Evolutionary conservation across 2,888 invertebrate genomes (phyloP), one percentile per base, ranked within the genome.

Genomic region (Platypus cylindrus): DNA sequence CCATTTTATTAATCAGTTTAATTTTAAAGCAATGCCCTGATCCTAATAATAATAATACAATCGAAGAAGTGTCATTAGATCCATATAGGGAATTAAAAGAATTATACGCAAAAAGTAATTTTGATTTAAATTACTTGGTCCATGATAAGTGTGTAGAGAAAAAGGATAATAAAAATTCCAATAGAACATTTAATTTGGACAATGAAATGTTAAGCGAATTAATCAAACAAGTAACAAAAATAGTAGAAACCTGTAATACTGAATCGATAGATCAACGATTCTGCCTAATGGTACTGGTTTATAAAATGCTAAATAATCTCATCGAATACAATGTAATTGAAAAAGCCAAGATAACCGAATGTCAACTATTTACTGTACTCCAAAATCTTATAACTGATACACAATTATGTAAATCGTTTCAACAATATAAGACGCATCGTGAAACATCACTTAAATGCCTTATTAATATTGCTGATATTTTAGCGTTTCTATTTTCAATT

Each of bases 11-110:
- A 16, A 37, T 55, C 14, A 49, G 47, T 36, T 43, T 60, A 25
- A 49, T 50, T 12, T 47, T 54, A 3, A 59, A 53, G 41, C 54
- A 54, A 30, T 57, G 55, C 53, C 53, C 51, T 15, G 24, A 38
- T 28, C 27, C 30, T 16, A 20, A 25, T 12, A 17, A 32, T 13
- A 27, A 29, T 12, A 28, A 27, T 2, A 29, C 24, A 11, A 26
- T 33, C 22, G 34, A 38, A 29, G 27, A 36, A n/a, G n/a, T n/a
- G n/a, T n/a, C n/a, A 30, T 18, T 5, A 9, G 32, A 37, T 34
- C 33, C 40, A 33, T 50, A 47, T 24, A 30, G 37, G 14, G 48
- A 47, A 28, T 46, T 60, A 18, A 52, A 50, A 39, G 42, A 51
- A 26, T 41, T 56, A 26, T 57, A 55, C 38, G 37, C 50, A 12